Conservation (phyloP, 2,113 vertebrate genomes). For the Raja brachyura region DNA sequence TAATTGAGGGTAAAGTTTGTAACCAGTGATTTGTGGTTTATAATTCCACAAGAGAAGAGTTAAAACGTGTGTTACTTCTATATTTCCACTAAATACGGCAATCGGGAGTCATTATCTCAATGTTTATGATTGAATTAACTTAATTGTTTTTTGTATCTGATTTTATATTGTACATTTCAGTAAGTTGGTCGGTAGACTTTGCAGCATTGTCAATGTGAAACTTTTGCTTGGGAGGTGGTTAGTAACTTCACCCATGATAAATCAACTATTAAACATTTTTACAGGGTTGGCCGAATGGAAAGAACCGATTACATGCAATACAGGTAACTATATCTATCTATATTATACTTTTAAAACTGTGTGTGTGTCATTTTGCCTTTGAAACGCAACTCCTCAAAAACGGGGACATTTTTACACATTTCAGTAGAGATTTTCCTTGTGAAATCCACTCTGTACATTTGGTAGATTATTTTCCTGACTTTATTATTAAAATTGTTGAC, state of each 20-base stretch:
- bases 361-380: too few species aligned
- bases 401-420: too few species aligned
- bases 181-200: not conserved
- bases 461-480: too few species aligned
- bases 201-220: not conserved
- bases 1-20: not conserved
- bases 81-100: not conserved
- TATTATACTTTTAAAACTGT: too few species aligned
- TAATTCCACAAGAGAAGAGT: not conserved
- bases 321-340: too few species aligned
- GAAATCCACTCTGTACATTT: too few species aligned
- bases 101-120: not conserved
- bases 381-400: too few species aligned
- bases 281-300: conserved; percentile 14
- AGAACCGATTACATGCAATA: not conserved
- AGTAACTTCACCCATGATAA: not conserved
- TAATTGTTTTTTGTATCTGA: not conserved
- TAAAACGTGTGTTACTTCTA: not conserved
- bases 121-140: not conserved
- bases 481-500: too few species aligned
- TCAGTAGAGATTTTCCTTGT: too few species aligned
- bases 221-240: not conserved
- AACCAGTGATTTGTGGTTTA: not conserved
- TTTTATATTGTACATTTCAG: not conserved
- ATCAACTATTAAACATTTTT: not conserved